Conservation (phyloP, 2,797 vertebrate species). For the Pantherophis vulpinus region DNA sequence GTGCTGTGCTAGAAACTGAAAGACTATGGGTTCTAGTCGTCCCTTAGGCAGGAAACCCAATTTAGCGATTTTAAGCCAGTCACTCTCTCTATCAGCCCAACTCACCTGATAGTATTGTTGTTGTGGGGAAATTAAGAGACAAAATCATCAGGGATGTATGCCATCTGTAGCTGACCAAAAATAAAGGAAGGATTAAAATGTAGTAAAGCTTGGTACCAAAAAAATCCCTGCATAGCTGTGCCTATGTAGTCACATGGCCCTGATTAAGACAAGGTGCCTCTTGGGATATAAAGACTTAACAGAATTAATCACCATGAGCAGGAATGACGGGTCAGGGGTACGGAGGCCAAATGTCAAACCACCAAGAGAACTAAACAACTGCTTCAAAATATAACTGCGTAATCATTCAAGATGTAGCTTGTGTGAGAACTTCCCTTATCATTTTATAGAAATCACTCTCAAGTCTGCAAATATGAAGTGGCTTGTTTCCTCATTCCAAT, state of each 20-base stretch:
- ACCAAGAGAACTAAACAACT: neutral
- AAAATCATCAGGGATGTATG: neutral
- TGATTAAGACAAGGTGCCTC: neutral
- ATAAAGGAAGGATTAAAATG: neutral
- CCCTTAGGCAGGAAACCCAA: neutral
- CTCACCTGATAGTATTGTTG: neutral
- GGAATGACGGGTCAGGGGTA: slow-evolving; percentile 24
- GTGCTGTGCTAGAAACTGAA: neutral
- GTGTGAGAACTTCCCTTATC: neutral
- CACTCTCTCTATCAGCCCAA: neutral
- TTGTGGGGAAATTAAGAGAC: neutral
- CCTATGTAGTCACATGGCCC: neutral
- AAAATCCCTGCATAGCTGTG: neutral
- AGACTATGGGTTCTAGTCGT: neutral
- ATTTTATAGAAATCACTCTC: neutral
- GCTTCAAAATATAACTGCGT: neutral
- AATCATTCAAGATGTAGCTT: neutral
- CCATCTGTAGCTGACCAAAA: neutral
- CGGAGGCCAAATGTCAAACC: slow-evolving; percentile 3
- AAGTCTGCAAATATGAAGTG: neutral
- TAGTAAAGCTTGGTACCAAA: neutral
- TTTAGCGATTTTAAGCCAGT: neutral
- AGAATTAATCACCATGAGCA: slow-evolving; percentile 31
- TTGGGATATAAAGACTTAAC: slow-evolving; percentile 15
- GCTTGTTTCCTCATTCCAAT: neutral